phyloP scores from a whole-genome alignment of 1,140 invertebrate species.

The Drosophila arawakana region DNA sequence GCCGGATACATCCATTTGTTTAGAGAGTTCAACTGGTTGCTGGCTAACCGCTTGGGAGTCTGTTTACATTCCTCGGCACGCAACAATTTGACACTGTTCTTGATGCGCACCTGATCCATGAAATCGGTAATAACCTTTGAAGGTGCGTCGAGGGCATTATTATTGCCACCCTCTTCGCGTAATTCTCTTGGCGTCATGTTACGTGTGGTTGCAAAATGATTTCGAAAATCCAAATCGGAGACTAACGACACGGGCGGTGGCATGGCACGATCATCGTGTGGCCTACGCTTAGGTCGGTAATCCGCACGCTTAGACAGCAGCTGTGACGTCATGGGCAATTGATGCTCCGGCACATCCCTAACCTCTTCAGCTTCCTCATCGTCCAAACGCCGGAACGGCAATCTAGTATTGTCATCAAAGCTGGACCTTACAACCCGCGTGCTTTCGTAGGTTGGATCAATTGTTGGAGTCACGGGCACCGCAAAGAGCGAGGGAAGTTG shows the following conservation, averaged over 20 bases:
- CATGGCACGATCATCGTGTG: neutral
- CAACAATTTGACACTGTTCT: neutral
- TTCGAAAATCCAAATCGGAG: slow-evolving; percentile 34
- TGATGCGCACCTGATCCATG: neutral
- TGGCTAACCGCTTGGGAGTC: neutral
- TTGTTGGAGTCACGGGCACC: neutral
- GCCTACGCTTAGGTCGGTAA: slow-evolving; percentile 1
- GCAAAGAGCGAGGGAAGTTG: slow-evolving; percentile 13
- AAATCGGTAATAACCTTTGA: neutral
- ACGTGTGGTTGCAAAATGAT: neutral
- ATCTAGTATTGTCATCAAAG: neutral
- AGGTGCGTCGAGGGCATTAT: no score
- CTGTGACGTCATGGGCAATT: slow-evolving; percentile 21
- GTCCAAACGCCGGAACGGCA: neutral
- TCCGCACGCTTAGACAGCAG: slow-evolving; percentile 11
- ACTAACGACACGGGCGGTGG: slow-evolving; percentile 13
- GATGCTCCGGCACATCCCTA: neutral
- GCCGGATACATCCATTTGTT: neutral
- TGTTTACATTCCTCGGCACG: neutral
- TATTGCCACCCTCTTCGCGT: neutral
- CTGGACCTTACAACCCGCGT: neutral
- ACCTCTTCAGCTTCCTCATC: neutral
- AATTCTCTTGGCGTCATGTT: neutral
- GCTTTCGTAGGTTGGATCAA: neutral
- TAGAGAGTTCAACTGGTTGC: neutral